Conservation (phyloP, 1,140 invertebrate species). For the Psix sp. region DNA sequence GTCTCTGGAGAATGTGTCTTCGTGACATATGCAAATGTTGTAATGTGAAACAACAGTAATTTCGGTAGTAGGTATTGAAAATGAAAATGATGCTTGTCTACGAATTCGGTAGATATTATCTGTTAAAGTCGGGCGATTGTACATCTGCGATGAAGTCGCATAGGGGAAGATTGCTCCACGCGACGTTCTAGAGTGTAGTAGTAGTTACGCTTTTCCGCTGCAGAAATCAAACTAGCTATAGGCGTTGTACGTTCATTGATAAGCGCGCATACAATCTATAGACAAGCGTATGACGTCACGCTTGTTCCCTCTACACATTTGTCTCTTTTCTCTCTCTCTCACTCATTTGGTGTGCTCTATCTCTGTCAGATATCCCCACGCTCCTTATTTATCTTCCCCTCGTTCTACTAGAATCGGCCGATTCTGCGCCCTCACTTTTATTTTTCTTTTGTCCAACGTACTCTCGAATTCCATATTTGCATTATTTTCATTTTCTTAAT, state of each 20-base stretch:
- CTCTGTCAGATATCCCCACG: neutral
- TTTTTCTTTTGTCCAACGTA: slow-evolving; percentile 11
- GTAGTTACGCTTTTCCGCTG: slow-evolving; percentile 51
- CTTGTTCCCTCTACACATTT: slow-evolving; percentile 32
- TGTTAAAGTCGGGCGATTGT: no score
- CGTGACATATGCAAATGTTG: slow-evolving; percentile 2
- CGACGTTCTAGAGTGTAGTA: slow-evolving; percentile 45
- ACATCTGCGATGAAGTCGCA: neutral
- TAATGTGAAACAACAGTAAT: slow-evolving; percentile 17
- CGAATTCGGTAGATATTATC: no score
- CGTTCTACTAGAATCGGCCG: slow-evolving; percentile 17
- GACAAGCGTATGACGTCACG: slow-evolving; percentile 66
- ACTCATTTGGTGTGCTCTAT: neutral
- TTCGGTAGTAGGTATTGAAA: neutral
- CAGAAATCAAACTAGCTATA: slow-evolving; percentile 66
- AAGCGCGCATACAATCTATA: slow-evolving; percentile 67
- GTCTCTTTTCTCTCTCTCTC: slow-evolving; percentile 29
- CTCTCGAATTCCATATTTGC: slow-evolving; percentile 6
- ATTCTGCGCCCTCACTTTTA: slow-evolving; percentile 38
- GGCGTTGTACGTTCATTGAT: slow-evolving; percentile 75
- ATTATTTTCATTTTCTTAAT: slow-evolving; percentile 10
- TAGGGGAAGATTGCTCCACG: slow-evolving; percentile 12
- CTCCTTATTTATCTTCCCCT: slow-evolving; percentile 3
- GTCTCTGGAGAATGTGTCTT: neutral
- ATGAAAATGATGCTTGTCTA: slow-evolving; percentile 6